Conservation (phyloP, 2,888 invertebrate species). For the Melieria picta region DNA sequence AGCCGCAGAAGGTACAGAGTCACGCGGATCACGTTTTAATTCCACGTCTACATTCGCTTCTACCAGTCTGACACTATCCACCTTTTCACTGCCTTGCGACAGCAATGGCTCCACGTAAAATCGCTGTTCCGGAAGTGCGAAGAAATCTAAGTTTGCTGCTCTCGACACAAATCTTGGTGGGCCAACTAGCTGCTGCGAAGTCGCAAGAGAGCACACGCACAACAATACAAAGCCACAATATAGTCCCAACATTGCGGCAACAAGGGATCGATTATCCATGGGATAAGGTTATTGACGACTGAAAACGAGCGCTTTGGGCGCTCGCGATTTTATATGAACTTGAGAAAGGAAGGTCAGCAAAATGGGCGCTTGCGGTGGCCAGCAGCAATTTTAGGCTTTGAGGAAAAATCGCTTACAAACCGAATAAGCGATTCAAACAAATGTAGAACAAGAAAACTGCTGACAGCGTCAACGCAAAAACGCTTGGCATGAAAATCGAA, state of each 20-base stretch:
- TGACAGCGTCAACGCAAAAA: no score
- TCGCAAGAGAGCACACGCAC: background rate
- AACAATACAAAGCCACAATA: background rate
- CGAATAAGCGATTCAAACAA: no score
- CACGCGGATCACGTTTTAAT: constrained; percentile 17
- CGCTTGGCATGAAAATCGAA: no score
- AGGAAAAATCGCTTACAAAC: no score
- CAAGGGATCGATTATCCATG: background rate
- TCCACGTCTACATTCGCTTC: background rate
- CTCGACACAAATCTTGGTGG: background rate
- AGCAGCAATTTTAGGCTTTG: no score
- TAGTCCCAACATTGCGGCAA: background rate
- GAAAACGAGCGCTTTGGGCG: background rate
- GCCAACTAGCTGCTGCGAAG: background rate
- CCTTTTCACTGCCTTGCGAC: no score
- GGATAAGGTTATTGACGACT: constrained; percentile 15
- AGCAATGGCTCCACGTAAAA: no score
- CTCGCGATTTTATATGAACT: constrained; percentile 30
- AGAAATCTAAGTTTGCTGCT: background rate
- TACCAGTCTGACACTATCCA: background rate
- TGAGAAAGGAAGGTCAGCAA: constrained; percentile 44
- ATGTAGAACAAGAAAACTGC: no score
- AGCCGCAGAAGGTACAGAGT: background rate
- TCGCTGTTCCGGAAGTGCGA: background rate
- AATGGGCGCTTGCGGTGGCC: background rate